Percentiles rank a stretch among this genome's conserved stretches.
phyloP scores from a whole-genome alignment of 2,888 invertebrate genomes.

The Hypselothyrea guttata region DNA sequence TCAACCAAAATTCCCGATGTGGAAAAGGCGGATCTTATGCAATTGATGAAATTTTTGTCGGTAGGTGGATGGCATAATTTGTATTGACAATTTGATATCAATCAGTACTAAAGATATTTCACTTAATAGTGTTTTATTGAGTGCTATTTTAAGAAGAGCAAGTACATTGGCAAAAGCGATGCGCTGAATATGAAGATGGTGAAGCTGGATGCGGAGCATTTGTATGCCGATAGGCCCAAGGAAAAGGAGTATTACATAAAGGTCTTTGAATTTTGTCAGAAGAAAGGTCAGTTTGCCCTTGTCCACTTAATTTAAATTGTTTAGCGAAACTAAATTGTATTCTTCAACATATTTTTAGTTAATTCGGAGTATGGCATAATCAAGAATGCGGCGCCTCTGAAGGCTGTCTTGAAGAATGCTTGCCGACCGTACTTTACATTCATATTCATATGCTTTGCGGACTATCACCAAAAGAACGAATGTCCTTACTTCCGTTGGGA shows the following conservation, averaged over 20 bases:
- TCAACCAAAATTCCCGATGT: slow-evolving; percentile 53
- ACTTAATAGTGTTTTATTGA: slow-evolving; percentile 63
- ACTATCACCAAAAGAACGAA: slow-evolving; percentile 57
- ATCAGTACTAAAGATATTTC: too few relatives aligned
- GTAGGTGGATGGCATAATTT: slow-evolving; percentile 28
- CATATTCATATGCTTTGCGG: slow-evolving; percentile 55
- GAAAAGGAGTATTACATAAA: slow-evolving; percentile 58
- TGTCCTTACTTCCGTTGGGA: slow-evolving; percentile 71
- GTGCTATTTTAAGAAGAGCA: slow-evolving; percentile 65
- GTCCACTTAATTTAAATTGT: too few relatives aligned
- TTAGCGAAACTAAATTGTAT: background rate
- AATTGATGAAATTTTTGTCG: slow-evolving; percentile 57
- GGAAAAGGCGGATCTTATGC: slow-evolving; percentile 33
- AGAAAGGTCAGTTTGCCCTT: slow-evolving; percentile 52
- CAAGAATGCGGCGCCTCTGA: slow-evolving; percentile 47
- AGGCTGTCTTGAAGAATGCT: slow-evolving; percentile 37
- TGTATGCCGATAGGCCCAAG: slow-evolving; percentile 52
- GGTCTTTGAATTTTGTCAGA: slow-evolving; percentile 58
- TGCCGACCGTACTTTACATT: slow-evolving; percentile 64
- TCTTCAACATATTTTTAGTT: background rate
- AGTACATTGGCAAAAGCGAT: slow-evolving; percentile 69
- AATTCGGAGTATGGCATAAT: slow-evolving; percentile 24
- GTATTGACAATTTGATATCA: too few relatives aligned
- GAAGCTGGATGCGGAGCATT: slow-evolving; percentile 57
- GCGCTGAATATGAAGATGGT: slow-evolving; percentile 72